Evolutionary conservation across 2,888 invertebrate genomes (phyloP), one percentile per base, ranked within the genome.

Genomic region (Eumacrocentrus americanus): DNA sequence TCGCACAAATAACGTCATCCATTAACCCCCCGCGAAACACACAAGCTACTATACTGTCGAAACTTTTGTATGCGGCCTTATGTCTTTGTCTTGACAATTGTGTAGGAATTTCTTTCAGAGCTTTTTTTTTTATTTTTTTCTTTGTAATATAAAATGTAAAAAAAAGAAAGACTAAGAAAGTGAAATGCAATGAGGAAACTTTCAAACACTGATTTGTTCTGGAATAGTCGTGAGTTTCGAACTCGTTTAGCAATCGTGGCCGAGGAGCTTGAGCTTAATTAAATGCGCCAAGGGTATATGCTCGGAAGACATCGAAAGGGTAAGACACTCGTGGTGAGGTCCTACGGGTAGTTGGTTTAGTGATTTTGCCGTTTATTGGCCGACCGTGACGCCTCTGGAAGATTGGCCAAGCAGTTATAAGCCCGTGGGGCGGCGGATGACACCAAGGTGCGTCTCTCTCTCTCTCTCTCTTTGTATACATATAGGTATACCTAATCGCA

Each of bases 321-420:
- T 29, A 53, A 53, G 53, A 53, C 25, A 40, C 29, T 42, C 20
- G 14, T 40, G 25, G 42, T 16, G 23, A 38, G 51, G 40, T 53
- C 25, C 40, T 18, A 14, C 11, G 11, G 51, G 72, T 76, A 76
- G 76, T 77, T 77, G 72, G 77, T 71, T 74, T 75, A 77, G 76
- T 76, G 77, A 77, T 77, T 77, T 75, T 71, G 70, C 70, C 75
- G 74, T 77, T 78, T 75, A 77, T 77, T 75, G 75, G 77, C 71
- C 70, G 68, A 71, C 72, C 72, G 72, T 75, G 77, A 76, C 75
- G 75, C 71, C 71, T 71, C 69, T 67, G 65, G 71, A 71, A 80
- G 77, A 79, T 79, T 79, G 79, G 75, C 70, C 72, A 65, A n/a
- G 71, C 71, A 69, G 68, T 70, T 69, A 70, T 69, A 68, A 67